Evolutionary conservation across 2,113 vertebrate genomes (phyloP).

Genomic region (Tragulus kanchil): DNA sequence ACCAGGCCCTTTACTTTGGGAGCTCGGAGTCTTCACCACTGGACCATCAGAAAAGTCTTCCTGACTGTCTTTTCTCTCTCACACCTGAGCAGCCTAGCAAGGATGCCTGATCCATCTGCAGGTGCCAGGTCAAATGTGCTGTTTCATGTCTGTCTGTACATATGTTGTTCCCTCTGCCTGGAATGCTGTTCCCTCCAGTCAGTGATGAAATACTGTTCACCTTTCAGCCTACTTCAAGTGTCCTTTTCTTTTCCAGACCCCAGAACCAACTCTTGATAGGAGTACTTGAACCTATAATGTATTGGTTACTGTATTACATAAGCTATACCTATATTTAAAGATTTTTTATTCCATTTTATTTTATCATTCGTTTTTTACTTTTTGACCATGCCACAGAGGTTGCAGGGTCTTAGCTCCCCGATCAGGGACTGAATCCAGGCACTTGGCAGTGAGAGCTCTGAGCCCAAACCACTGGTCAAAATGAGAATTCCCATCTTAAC

Average conservation of each 20-base stretch:
- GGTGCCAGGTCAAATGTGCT: neutral
- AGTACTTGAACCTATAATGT: neutral
- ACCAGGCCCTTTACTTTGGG: neutral
- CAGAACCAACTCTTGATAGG: neutral
- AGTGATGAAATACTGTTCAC: neutral
- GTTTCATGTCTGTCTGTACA: neutral
- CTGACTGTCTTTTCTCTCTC: neutral
- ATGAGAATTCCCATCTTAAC: neutral
- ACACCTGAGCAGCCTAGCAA: neutral
- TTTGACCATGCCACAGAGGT: neutral
- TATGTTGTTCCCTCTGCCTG: neutral
- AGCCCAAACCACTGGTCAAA: neutral
- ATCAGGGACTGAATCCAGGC: neutral
- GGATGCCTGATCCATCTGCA: neutral
- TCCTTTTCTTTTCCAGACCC: neutral
- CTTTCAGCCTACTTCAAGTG: neutral
- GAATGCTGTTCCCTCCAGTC: neutral
- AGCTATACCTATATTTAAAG: neutral
- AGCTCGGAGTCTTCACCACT: neutral
- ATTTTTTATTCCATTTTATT: neutral
- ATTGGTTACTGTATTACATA: neutral
- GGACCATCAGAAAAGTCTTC: neutral
- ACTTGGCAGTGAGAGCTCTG: too few species aligned
- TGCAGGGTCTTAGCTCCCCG: neutral
- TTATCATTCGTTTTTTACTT: neutral